phyloP scores from a whole-genome alignment of 2,113 vertebrate species.

The Anoura caudifer region DNA sequence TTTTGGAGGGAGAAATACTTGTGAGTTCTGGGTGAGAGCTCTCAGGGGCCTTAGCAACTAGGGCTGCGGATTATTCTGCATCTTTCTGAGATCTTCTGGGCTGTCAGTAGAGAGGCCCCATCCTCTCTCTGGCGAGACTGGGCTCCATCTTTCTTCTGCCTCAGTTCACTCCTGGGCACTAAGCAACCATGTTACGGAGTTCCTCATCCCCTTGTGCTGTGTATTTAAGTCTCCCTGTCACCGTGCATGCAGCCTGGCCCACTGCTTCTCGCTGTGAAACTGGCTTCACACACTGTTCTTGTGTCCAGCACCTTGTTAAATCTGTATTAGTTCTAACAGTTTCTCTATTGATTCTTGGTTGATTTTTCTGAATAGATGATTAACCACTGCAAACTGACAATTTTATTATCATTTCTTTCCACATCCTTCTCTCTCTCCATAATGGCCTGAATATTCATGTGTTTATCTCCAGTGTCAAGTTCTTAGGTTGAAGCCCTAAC shows the following conservation, averaged over 20 bases:
- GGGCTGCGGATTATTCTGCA: fast-evolving
- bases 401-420: neutral
- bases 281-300: neutral
- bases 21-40: neutral
- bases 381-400: neutral
- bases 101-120: neutral
- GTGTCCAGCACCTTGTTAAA: neutral
- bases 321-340: neutral
- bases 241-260: neutral
- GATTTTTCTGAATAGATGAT: neutral
- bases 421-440: neutral
- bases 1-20: neutral
- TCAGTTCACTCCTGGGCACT: neutral
- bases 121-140: neutral
- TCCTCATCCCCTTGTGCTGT: neutral
- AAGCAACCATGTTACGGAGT: fast-evolving
- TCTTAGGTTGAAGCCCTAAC: neutral
- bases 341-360: neutral
- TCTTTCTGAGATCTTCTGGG: neutral
- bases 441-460: neutral
- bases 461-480: neutral
- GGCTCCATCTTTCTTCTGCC: neutral
- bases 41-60: neutral
- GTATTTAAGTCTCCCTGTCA: neutral
- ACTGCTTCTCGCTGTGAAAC: neutral